Percentiles rank a stretch among this genome's conserved stretches.
phyloP scores from a whole-genome alignment of 2,888 invertebrate genomes.

The Hypolimnas misippus region DNA sequence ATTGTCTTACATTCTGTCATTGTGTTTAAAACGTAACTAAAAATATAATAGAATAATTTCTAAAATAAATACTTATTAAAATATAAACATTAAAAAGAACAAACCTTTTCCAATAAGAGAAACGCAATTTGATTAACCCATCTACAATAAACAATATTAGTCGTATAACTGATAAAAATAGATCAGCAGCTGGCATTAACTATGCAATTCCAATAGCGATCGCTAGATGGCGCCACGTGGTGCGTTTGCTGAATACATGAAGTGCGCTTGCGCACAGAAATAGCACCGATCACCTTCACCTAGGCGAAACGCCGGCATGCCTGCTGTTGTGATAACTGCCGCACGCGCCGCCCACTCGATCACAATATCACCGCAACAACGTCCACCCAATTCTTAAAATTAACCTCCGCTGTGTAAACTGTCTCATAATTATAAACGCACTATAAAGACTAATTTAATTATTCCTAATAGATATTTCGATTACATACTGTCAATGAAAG shows the following conservation, averaged over 20 bases:
- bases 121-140: conserved; percentile 41
- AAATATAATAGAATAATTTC: too few species aligned
- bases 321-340: conserved; percentile 53
- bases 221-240: conserved; percentile 76
- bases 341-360: conserved; percentile 48
- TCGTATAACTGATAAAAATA: conserved; percentile 67
- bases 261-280: conserved; percentile 75
- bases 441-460: background rate
- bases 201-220: conserved; percentile 57
- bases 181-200: conserved; percentile 69
- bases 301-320: conserved; percentile 63
- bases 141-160: conserved; percentile 53
- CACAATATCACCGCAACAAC: conserved; percentile 17
- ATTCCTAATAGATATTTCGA: background rate
- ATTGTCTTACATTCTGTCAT: too few species aligned
- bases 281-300: conserved; percentile 82
- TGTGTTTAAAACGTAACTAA: background rate
- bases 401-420: conserved; percentile 10
- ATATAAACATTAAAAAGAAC: conserved; percentile 2
- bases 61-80: background rate
- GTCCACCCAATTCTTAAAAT: conserved; percentile 24
- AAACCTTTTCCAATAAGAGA: conserved; percentile 25
- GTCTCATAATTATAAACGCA: background rate
- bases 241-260: conserved; percentile 49
- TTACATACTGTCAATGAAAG: background rate